Evolutionary conservation across 2,888 invertebrate species (phyloP).

Genomic region (Arge pagana): DNA sequence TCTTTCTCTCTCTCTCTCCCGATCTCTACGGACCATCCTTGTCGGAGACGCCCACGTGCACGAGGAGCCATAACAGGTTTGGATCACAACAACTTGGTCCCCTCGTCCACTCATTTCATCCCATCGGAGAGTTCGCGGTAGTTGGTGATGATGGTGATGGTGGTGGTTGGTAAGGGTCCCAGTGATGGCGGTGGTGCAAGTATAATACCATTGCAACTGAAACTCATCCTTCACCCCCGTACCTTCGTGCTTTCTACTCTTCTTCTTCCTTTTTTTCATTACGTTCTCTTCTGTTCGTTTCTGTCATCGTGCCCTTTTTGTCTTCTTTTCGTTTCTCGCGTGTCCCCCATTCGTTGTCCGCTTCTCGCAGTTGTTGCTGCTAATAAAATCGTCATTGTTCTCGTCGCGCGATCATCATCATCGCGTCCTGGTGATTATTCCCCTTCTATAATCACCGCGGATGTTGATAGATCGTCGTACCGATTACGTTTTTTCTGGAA

Average conservation of each 20-base stretch:
- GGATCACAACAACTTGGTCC: constrained; percentile 22
- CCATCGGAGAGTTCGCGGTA: constrained; percentile 6
- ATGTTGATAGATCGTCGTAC: neutral
- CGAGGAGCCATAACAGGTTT: constrained; percentile 21
- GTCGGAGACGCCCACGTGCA: constrained; percentile 19
- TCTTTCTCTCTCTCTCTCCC: neutral
- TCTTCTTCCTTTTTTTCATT: constrained; percentile 4
- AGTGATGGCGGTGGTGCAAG: constrained; percentile 12
- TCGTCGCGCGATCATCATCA: too few relatives aligned
- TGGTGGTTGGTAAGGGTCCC: too few relatives aligned
- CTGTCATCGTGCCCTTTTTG: neutral
- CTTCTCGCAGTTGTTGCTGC: too few relatives aligned
- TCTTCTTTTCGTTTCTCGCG: neutral
- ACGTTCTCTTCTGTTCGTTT: constrained; percentile 2
- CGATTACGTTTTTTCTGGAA: constrained; percentile 14
- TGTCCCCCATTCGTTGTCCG: too few relatives aligned
- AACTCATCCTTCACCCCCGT: constrained; percentile 13
- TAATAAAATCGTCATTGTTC: too few relatives aligned
- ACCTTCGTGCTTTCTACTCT: neutral
- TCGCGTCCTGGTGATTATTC: too few relatives aligned
- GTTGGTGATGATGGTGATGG: constrained; percentile 20
- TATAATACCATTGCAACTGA: constrained; percentile 10
- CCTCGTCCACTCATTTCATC: constrained; percentile 13
- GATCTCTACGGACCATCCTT: constrained; percentile 15
- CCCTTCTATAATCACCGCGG: too few relatives aligned